Conservation (phyloP, 1,140 invertebrate species). For the Heliconius hermathena region DNA sequence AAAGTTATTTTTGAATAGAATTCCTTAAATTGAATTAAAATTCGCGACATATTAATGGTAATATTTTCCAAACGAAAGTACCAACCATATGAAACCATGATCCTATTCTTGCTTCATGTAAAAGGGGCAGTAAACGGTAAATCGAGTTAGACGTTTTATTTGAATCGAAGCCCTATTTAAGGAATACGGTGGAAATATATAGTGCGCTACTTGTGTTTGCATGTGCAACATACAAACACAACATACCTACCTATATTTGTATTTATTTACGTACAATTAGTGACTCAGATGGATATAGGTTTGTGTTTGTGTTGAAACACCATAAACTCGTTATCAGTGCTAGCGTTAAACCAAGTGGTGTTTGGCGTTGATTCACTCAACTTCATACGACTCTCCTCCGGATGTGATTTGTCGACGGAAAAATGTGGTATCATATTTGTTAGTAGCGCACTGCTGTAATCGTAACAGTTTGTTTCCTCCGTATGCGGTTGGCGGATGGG, state of each 20-base stretch:
- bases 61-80: not conserved
- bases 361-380: constrained; percentile 68
- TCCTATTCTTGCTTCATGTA: constrained; percentile 48
- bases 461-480: constrained; percentile 72
- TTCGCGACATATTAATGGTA: not conserved
- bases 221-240: not conserved
- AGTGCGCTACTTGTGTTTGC: constrained; percentile 25
- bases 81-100: constrained; percentile 36
- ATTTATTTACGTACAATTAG: constrained; percentile 35
- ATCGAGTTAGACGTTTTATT: constrained; percentile 46
- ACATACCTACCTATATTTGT: not conserved
- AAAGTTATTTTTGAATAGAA: not conserved
- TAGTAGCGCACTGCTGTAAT: constrained; percentile 63
- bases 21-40: not conserved
- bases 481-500: constrained; percentile 57
- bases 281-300: constrained; percentile 48
- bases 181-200: constrained; percentile 32
- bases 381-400: constrained; percentile 68
- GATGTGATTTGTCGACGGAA: constrained; percentile 80
- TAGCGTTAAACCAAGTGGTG: constrained; percentile 54
- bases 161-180: constrained; percentile 38
- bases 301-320: constrained; percentile 47
- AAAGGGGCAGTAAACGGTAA: constrained; percentile 47
- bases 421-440: constrained; percentile 74
- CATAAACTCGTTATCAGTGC: constrained; percentile 65